Conservation (phyloP, 2,797 vertebrate species). For the Eutrigla gurnardus region DNA sequence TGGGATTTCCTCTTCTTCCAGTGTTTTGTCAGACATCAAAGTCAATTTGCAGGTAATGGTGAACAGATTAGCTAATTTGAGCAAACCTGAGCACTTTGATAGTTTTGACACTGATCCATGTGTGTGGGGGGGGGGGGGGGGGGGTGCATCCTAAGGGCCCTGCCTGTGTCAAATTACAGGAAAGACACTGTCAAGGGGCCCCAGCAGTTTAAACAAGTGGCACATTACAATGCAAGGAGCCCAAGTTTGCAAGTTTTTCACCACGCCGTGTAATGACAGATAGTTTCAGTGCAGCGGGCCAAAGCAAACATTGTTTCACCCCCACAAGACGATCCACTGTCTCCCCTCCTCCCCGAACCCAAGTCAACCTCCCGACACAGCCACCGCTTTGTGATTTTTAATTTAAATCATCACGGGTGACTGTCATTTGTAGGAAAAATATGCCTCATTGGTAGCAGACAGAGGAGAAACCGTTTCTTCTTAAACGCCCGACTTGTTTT, state of each 20-base stretch:
- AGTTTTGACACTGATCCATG: slow-evolving; percentile 54
- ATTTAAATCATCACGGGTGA: slow-evolving; percentile 20
- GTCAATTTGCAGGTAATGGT: slow-evolving; percentile 81
- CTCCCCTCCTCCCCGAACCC: slow-evolving; percentile 25
- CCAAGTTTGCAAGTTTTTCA: slow-evolving; percentile 61
- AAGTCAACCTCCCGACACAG: slow-evolving; percentile 33
- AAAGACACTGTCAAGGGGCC: slow-evolving; percentile 72
- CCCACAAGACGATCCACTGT: slow-evolving; percentile 46
- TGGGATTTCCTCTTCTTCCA: slow-evolving; percentile 75
- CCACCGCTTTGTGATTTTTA: slow-evolving; percentile 24
- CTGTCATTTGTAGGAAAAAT: not conserved
- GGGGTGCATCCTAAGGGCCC: slow-evolving; percentile 48
- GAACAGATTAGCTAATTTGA: slow-evolving; percentile 82
- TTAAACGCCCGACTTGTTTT: slow-evolving; percentile 17
- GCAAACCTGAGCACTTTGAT: slow-evolving; percentile 79
- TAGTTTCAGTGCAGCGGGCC: slow-evolving; percentile 76
- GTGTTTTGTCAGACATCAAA: slow-evolving; percentile 84
- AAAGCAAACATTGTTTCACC: slow-evolving; percentile 80
- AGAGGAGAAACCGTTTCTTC: slow-evolving; percentile 4
- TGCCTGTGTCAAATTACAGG: slow-evolving; percentile 78
- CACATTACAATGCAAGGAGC: slow-evolving; percentile 69
- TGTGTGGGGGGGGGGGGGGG: slow-evolving; percentile 41
- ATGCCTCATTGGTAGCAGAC: not conserved
- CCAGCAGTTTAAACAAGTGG: slow-evolving; percentile 79
- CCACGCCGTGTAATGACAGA: slow-evolving; percentile 80